Evolutionary conservation across 2,888 invertebrate genomes (phyloP), one percentile per base, ranked within the genome.

Genomic region (Cabera pusaria): DNA sequence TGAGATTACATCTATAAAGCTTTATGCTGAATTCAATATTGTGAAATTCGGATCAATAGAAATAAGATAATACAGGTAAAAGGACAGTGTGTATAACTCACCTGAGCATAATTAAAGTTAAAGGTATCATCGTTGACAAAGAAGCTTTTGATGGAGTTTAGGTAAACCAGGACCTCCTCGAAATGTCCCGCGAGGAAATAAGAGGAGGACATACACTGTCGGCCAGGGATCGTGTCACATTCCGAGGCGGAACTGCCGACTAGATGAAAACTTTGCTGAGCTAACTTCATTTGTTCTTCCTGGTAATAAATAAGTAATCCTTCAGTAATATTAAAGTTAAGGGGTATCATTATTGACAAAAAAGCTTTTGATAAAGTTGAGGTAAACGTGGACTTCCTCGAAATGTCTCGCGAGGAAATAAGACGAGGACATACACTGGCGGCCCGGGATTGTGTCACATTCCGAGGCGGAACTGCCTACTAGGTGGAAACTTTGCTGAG

Each of bases 121-220:
- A 97, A 97, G 0, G 92, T 92, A 57, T 97, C 96, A 70, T 97
- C 96, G 72, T 93, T 95, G 61, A 94, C 93, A 70, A 98, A 97
- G 78, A 98, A 99, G 60, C 97, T 98, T 77, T 98, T 97, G 68
- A 99, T 98, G 0, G 98, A 98, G 73, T 97, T 97, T 59, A 99
- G 91, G 71, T 99, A 99, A 11, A 98, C 94, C 7, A 98, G 91
- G 24, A 98, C 98, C 82, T 99, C 98, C 64, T 98, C 98, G 77
- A 97, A 98, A 77, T 98, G 98, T 8, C 94, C 94, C 25, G 96
- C 93, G 2, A 99, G 90, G 82, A 99, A 99, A 84, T 97, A 97
- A 2, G 97, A 97, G 0, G 98, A 97, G 0, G 99, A 97, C 98
- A 99, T 99, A 73, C 98, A 98, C 79, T 99, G 98, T 12, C 99